Evolutionary conservation across 2,113 vertebrate genomes (phyloP), one percentile per base, ranked within the genome.

Genomic region (Cyprinodon tularosa): DNA sequence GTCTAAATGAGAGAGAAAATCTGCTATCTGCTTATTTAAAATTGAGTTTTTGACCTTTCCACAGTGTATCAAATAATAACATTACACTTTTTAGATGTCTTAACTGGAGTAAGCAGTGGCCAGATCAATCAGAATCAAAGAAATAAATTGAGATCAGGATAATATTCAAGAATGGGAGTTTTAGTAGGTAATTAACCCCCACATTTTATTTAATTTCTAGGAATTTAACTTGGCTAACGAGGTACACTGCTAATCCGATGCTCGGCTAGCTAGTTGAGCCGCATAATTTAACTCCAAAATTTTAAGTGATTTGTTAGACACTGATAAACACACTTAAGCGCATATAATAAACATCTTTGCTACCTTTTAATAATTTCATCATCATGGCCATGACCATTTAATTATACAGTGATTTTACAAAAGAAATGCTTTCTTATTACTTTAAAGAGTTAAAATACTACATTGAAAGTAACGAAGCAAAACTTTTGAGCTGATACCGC

Each of bases 11-110:
- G 22, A 66, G 42, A 13, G 12, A 38, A 66, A 44, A 47, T 10
- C 38, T 64, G 38, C 17, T 29, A 29, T 57, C 9, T n/a, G 50
- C 4, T 72, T 12, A 20, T 60, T 81, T 64, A 11, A 48, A 48
- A n/a, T 72, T 0, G 11, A 62, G 62, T 11, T n/a, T 77, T 78
- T 62, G 47, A 70, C 45, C 72, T 59, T 22, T 73, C 68, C 60
- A 60, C 40, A 42, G 62, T 71, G 4, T 67, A 42, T 86, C 70
- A 66, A 22, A 44, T 40, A 11, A 65, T 44, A 22, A 13, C 6
- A 45, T 39, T 15, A 38, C 7, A 45, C 12, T n/a, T n/a, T 20
- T 40, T 1, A 13, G 6, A 12, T 47, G 42, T 66, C 17, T 66
- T 29, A 47, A 22, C 64, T 66, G 64, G 42, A 29, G 64, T 66